These are phyloP conservation scores for Drosophila jambulina DNA, from an alignment of 1,140 invertebrate genomes.

Conservation along the genomic window DNA sequence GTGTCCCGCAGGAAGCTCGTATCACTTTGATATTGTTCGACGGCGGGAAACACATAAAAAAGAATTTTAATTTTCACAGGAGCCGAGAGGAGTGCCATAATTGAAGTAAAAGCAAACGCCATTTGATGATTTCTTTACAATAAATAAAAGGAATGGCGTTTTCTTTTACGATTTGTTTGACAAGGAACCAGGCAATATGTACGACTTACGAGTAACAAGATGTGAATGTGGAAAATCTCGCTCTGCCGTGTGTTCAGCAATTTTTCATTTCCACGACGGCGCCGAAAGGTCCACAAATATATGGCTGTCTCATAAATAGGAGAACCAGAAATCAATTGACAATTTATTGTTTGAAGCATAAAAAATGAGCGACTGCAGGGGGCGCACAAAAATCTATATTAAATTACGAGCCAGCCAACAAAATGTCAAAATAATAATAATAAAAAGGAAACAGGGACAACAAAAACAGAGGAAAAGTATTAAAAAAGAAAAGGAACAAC, in stretches of 20 bases:
- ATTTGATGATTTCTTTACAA: conserved; percentile 58
- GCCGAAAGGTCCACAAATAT: conserved; percentile 51
- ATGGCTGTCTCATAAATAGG: conserved; percentile 71
- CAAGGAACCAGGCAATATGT: conserved; percentile 28
- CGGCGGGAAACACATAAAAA: conserved; percentile 33
- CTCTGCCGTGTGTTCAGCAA: conserved; percentile 23
- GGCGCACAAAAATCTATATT: conserved; percentile 70
- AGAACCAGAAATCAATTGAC: conserved; percentile 78
- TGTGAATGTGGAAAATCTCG: conserved; percentile 6
- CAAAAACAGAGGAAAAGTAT: background rate
- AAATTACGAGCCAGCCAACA: conserved; percentile 72
- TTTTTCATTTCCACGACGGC: conserved; percentile 55
- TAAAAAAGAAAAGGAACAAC: background rate
- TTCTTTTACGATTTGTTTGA: conserved; percentile 81
- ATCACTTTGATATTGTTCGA: conserved; percentile 48
- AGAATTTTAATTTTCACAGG: conserved; percentile 66
- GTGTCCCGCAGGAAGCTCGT: conserved; percentile 35
- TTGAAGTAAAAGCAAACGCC: conserved; percentile 73
- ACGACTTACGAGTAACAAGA: conserved; percentile 17
- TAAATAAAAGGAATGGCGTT: conserved; percentile 45
- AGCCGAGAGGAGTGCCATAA: conserved; percentile 39
- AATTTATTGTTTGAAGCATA: conserved; percentile 77
- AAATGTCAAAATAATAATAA: conserved; percentile 78
- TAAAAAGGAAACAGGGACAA: conserved; percentile 40
- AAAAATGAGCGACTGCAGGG: conserved; percentile 50